Percentiles rank a stretch among this genome's conserved stretches.
These are phyloP conservation scores for Corythaeola cristata DNA, from an alignment of 2,113 vertebrate genomes.

Conservation along the genomic window DNA sequence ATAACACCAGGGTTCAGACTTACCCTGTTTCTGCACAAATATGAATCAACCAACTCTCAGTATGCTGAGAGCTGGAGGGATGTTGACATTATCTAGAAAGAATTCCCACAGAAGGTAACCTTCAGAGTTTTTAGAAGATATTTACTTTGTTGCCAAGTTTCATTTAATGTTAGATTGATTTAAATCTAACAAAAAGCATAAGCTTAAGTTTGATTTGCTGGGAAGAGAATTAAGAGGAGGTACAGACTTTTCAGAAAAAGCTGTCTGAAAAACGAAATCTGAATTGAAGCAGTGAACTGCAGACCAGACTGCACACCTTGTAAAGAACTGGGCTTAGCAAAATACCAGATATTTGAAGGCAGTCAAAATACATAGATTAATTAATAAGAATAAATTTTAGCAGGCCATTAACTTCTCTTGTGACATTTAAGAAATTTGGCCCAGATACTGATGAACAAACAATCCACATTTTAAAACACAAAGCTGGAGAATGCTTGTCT, in stretches of 20 bases:
- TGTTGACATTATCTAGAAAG: constrained; percentile 58
- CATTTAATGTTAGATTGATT: constrained; percentile 51
- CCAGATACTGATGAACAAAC: not conserved
- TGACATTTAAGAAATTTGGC: not conserved
- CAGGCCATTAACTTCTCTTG: not conserved
- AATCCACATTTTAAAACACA: not conserved
- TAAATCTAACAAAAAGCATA: constrained; percentile 29
- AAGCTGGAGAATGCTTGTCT: not conserved
- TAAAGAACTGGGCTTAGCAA: not conserved
- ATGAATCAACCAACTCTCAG: not conserved
- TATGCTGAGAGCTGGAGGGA: constrained; percentile 8
- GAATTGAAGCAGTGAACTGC: not conserved
- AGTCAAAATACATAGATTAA: not conserved
- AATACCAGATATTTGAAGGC: not conserved
- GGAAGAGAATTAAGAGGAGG: constrained; percentile 19
- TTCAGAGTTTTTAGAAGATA: constrained; percentile 53
- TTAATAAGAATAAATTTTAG: not conserved
- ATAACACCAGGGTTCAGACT: not conserved
- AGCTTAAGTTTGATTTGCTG: constrained; percentile 9
- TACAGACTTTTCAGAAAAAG: not conserved
- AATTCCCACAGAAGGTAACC: constrained; percentile 60
- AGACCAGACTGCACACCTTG: not conserved
- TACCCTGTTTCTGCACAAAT: not conserved
- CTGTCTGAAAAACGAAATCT: not conserved
- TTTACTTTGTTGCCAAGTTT: constrained; percentile 25